Base-by-base conservation (phyloP, 2,888 invertebrate genomes). In the Phanerotoma sp. region DNA sequence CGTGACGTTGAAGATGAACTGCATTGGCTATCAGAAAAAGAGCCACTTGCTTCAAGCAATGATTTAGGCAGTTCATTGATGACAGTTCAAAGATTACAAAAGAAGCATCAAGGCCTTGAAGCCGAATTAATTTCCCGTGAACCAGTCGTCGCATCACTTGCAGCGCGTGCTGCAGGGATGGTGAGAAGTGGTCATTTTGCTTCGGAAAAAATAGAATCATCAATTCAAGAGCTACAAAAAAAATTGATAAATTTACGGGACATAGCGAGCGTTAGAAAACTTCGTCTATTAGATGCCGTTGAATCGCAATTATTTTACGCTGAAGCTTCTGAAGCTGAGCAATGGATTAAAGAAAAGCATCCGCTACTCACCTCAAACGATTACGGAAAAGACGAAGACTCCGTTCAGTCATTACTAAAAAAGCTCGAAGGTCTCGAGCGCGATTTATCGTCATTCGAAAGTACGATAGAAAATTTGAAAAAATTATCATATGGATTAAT, bases 1-100 rank as follows among this genome's bases (percentile, higher is more conserved):
- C 82, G 94, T 20, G 97, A 97, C 71, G 90, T 94, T 0, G 93
- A 95, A 57, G 96, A 97, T 72, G 96, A 97, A 76, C 72, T 93
- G 50, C 86, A 89, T 62, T 98, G 97, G 97, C 78, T 97, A n/a
- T 79, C 82, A 4, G 89, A 92, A 66, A 87, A 89, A 64, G 86
- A 88, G 67, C 83, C 84, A 0, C 73, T 88, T 5, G 89, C 88
- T 1, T 82, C 83, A 3, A 89, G 89, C 1, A 82, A 81, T 21
- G 91, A 91, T 71, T 78, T 91, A 11, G 88, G 88, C 10, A 81
- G 73, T 54, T 80, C 79, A 22, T 77, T 91, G 50, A 83, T 84
- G 2, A 88, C 91, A 11, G 94, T 95, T 0, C 94, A 96, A 71
- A 88, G 89, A 53, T 80, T 96, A 40, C 90, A 93, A 70, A 97